These are phyloP conservation scores for Beris morrisii DNA, from an alignment of 2,888 invertebrate species.

Conservation along the genomic window DNA sequence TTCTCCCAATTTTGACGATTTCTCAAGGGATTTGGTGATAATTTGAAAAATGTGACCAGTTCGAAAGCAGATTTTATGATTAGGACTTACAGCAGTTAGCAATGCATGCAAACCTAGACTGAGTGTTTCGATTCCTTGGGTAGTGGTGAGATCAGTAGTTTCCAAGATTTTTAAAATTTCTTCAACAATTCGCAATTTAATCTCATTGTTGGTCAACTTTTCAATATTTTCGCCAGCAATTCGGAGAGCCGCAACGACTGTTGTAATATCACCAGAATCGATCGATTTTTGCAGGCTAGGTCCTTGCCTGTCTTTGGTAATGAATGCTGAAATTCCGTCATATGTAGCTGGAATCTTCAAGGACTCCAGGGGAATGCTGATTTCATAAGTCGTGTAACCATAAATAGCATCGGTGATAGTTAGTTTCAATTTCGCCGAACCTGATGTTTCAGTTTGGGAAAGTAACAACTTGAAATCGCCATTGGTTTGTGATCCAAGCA, in stretches of 20 bases:
- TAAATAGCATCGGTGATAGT: slow-evolving; percentile 3
- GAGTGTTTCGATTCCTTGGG: not conserved
- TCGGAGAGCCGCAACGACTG: not conserved
- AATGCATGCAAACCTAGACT: not conserved
- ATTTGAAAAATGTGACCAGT: slow-evolving; percentile 11
- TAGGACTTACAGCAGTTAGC: not conserved
- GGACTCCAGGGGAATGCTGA: not conserved
- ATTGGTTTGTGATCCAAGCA: slow-evolving; percentile 19
- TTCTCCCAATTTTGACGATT: slow-evolving; percentile 7
- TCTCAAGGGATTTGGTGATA: slow-evolving; percentile 11
- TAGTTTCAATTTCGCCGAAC: slow-evolving; percentile 8
- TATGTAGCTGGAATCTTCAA: not conserved
- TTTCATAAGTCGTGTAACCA: not conserved
- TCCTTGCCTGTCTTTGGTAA: not conserved
- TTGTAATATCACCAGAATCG: slow-evolving; percentile 8
- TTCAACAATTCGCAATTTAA: not conserved
- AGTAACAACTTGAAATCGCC: slow-evolving; percentile 19
- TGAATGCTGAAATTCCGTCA: not conserved
- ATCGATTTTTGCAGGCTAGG: slow-evolving; percentile 1
- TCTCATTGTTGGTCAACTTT: not conserved
- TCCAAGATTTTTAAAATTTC: not conserved
- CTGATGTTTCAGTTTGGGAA: not conserved
- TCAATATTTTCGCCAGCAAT: not conserved
- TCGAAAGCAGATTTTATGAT: slow-evolving; percentile 17
- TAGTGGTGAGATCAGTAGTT: not conserved